Percentiles rank a stretch among this genome's conserved stretches.
phyloP scores from a whole-genome alignment of 2,797 vertebrate genomes.

The Sandelia bainsii region DNA sequence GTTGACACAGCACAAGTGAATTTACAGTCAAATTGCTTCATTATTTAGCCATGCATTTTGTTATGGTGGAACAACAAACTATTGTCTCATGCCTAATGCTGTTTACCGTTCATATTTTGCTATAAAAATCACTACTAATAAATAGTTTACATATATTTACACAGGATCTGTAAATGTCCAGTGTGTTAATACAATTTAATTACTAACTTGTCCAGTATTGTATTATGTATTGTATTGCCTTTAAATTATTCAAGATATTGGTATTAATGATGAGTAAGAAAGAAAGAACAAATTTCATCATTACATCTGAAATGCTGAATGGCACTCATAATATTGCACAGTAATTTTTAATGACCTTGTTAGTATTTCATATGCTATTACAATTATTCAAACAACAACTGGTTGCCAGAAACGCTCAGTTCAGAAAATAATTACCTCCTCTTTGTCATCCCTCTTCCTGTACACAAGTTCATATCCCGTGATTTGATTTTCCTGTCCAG shows the following conservation, averaged over 20 bases:
- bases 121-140: neutral
- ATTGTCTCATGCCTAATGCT: neutral
- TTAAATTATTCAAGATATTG: too few relatives aligned
- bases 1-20: neutral
- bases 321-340: too few relatives aligned
- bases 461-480: conserved; percentile 96
- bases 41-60: neutral
- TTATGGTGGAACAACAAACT: neutral
- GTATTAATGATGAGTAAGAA: too few relatives aligned
- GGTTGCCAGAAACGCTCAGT: neutral
- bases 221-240: too few relatives aligned
- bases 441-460: conserved; percentile 94
- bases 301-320: too few relatives aligned
- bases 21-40: neutral
- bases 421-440: conserved; percentile 87
- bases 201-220: too few relatives aligned
- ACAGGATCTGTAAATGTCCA: too few relatives aligned
- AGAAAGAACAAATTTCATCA: too few relatives aligned
- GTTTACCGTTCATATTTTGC: neutral
- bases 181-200: too few relatives aligned
- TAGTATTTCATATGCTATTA: neutral
- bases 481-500: conserved; percentile 92
- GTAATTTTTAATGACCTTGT: too few relatives aligned
- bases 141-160: neutral
- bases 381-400: neutral